Evolutionary conservation across 2,797 vertebrate species (phyloP).

Genomic region (Sylvia borin): DNA sequence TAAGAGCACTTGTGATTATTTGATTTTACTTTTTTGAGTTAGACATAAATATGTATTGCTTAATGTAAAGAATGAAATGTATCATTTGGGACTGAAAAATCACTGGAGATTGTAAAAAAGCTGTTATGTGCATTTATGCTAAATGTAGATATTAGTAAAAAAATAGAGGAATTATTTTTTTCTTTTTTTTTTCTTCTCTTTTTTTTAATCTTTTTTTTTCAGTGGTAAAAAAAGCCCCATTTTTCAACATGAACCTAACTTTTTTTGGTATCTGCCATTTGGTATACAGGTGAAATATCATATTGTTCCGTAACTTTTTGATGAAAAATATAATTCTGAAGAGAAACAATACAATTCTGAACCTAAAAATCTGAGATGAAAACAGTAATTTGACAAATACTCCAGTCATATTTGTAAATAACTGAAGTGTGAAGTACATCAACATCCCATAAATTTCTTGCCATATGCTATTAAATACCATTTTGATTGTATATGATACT

Average conservation of each 20-base stretch:
- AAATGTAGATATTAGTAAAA: neutral
- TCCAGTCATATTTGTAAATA: neutral
- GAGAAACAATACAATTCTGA: neutral
- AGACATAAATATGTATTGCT: fast-evolving
- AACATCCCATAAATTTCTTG: neutral
- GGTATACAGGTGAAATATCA: neutral
- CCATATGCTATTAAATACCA: neutral
- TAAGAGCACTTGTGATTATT: neutral
- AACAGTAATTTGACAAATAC: neutral
- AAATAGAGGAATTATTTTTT: fast-evolving
- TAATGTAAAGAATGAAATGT: neutral
- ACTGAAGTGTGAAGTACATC: neutral
- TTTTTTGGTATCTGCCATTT: neutral
- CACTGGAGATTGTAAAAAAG: neutral
- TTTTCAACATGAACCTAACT: neutral
- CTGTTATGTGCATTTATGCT: neutral
- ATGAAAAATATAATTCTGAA: neutral
- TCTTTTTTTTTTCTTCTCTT: fast-evolving
- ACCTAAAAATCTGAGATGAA: neutral
- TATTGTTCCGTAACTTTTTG: neutral
- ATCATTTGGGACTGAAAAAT: neutral
- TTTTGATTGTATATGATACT: neutral
- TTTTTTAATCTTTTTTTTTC: too few relatives aligned
- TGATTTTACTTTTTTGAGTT: neutral
- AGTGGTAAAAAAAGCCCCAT: neutral